Evolutionary conservation across 2,113 vertebrate species (phyloP).

Genomic region (Turnix velox): DNA sequence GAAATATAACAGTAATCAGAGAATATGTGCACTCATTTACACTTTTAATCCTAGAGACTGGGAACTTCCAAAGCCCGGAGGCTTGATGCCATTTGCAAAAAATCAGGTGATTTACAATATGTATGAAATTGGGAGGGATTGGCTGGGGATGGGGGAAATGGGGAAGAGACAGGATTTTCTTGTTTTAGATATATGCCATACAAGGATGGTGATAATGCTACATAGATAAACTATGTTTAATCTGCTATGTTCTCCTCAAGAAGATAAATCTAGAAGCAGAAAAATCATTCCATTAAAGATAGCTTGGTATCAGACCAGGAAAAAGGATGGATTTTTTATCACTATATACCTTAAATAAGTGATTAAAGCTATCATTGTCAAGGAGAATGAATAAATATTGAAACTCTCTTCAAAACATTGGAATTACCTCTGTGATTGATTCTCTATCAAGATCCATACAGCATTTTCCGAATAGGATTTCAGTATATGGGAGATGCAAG

Average conservation of each 20-base stretch:
- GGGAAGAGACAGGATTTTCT: neutral
- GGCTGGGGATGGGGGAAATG: accelerated
- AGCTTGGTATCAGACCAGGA: neutral
- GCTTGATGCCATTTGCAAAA: neutral
- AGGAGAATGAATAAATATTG: neutral
- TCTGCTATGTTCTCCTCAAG: neutral
- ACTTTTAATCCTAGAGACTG: neutral
- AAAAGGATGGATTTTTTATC: neutral
- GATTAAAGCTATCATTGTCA: neutral
- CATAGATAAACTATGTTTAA: neutral
- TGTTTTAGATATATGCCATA: neutral
- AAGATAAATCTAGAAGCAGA: neutral
- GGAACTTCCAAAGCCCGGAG: neutral
- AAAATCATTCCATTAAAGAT: neutral
- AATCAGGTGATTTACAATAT: neutral
- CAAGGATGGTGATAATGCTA: neutral
- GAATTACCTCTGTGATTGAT: neutral
- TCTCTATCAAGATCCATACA: neutral
- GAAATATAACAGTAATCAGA: neutral
- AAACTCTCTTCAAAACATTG: neutral
- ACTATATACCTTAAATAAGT: neutral
- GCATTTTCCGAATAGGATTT: neutral
- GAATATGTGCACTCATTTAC: neutral
- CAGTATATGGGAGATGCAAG: neutral
- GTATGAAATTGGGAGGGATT: neutral